These are phyloP conservation scores for Oreochromis grahami DNA, from an alignment of 2,797 vertebrate species.

Conservation along the genomic window DNA sequence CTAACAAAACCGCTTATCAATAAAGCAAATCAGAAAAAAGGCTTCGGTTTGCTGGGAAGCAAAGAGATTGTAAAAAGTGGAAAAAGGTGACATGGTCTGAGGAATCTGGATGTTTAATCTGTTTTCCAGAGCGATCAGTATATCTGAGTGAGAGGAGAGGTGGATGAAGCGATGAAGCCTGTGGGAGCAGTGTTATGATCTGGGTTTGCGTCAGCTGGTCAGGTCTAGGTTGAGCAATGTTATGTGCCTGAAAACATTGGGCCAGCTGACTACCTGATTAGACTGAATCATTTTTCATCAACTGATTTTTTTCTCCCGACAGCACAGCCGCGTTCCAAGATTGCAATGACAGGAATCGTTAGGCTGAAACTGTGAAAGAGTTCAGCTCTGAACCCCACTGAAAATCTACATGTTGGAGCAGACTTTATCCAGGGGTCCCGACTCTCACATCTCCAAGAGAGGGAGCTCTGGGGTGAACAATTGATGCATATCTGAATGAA, in stretches of 20 bases:
- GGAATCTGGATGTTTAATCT: background rate
- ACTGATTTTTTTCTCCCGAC: background rate
- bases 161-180: background rate
- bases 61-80: background rate
- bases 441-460: background rate
- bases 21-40: background rate
- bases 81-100: background rate
- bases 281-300: background rate
- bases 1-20: background rate
- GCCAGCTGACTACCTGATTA: background rate
- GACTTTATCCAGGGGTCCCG: background rate
- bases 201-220: background rate
- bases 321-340: fast-evolving
- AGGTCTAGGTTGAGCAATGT: background rate
- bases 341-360: background rate
- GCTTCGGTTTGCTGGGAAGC: background rate
- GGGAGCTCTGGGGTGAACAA: background rate
- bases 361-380: background rate
- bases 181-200: background rate
- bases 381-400: background rate
- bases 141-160: background rate
- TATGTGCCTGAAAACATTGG: background rate
- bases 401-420: background rate
- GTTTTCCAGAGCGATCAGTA: background rate
- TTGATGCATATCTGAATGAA: background rate